Evolutionary conservation across 1,140 invertebrate genomes (phyloP), one percentile per base, ranked within the genome.

Genomic region (Potamilus streckersoni): DNA sequence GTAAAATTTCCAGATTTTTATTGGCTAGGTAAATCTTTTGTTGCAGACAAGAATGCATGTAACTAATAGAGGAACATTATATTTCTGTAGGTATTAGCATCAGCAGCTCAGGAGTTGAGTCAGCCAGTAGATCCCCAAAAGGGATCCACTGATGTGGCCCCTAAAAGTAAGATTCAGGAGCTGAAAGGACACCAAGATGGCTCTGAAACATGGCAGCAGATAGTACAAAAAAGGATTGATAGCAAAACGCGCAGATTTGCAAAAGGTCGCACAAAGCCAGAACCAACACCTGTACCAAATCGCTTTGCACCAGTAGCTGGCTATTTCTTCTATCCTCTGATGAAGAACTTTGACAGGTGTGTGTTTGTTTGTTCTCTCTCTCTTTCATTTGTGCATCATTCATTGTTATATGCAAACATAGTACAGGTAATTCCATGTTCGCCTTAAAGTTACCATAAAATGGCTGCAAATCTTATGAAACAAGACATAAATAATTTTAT

Each of bases 241-340:
- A 77, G 80, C 13, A 91, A 91, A 71, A 90, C 90, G 5, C 78
- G 86, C 6, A 74, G 84, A 16, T 89, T 89, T 83, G 84, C 66
- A 19, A 81, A 82, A 75, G 85, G 85, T 14, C 55, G 72, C 3
- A 80, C 71, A 31, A 73, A 78, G 60, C 75, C 77, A 23, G 72
- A 78, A 13, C 79, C 79, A 49, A 58, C 71, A 13, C 23, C 76
- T 20, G 57, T 76, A 11, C 87, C 88, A 11, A 97, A 96, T 89
- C 89, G 91, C 68, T 97, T 97, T 88, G 91, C 93, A 2, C 89
- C 92, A 0, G 93, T 95, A 0, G 94, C 93, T 0, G 93, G 94
- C 4, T 92, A 92, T 59, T 97, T 97, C 85, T 96, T 97, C 87
- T 97, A 95, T 87, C 95, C 95, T 0, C 87, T 97, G 1, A 87